Percentiles rank a stretch among this genome's conserved stretches.
These are phyloP conservation scores for Agapornis roseicollis DNA, from an alignment of 2,113 vertebrate species.

Conservation along the genomic window DNA sequence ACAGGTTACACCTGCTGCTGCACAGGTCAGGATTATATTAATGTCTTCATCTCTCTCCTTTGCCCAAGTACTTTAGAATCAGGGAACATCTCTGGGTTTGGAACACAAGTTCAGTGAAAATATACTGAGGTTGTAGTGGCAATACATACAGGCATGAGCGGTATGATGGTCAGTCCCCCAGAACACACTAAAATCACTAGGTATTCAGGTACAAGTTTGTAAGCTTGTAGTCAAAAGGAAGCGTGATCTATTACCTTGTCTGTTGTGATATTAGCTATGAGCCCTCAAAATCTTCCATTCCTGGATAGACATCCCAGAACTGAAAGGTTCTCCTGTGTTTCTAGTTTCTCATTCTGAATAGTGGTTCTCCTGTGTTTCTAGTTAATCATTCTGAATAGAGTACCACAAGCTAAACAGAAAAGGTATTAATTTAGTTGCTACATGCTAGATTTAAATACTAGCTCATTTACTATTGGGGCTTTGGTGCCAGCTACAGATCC, in stretches of 20 bases:
- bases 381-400: background rate
- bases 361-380: background rate
- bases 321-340: background rate
- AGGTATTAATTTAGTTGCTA: background rate
- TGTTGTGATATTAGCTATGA: background rate
- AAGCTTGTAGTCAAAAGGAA: background rate
- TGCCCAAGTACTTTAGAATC: slow-evolving; percentile 27
- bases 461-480: background rate
- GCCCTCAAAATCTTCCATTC: background rate
- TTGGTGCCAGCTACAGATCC: background rate
- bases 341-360: background rate
- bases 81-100: background rate
- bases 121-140: background rate
- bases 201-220: background rate
- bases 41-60: slow-evolving; percentile 55
- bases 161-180: background rate
- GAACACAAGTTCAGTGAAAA: background rate
- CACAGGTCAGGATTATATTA: slow-evolving; percentile 64
- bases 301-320: background rate
- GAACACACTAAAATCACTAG: background rate
- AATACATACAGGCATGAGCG: background rate
- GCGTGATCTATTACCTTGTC: background rate
- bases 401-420: background rate
- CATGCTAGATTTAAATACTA: background rate
- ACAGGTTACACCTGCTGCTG: slow-evolving; percentile 42